Percentiles rank a stretch among this genome's conserved stretches.
phyloP scores from a whole-genome alignment of 2,888 invertebrate genomes.

The Sminthurinus aureus region DNA sequence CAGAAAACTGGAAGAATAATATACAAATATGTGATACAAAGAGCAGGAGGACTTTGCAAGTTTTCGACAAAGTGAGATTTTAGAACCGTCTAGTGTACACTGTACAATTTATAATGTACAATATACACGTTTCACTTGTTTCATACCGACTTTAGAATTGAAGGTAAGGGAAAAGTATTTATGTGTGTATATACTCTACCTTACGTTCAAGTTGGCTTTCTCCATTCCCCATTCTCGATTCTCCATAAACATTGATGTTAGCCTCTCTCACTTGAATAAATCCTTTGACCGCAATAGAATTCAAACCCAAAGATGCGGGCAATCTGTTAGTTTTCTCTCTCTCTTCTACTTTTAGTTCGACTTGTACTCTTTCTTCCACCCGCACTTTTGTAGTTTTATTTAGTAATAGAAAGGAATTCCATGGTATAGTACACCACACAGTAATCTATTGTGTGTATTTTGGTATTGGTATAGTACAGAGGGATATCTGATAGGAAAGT shows the following conservation, averaged over 20 bases:
- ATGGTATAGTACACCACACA: too few relatives aligned
- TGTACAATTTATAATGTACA: neutral
- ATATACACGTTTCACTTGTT: neutral
- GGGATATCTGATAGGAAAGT: too few relatives aligned
- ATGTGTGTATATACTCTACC: neutral
- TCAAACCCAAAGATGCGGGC: neutral
- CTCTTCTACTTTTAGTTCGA: neutral
- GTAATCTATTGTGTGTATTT: too few relatives aligned
- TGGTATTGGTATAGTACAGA: too few relatives aligned
- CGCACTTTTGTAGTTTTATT: neutral
- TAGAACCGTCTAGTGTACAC: neutral
- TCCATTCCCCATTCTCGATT: neutral
- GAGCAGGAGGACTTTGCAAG: too few relatives aligned
- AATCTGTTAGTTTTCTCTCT: neutral
- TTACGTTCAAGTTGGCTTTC: neutral
- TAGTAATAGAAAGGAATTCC: neutral
- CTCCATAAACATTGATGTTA: neutral
- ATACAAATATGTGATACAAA: too few relatives aligned
- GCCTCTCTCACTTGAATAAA: conserved; percentile 9
- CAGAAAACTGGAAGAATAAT: too few relatives aligned
- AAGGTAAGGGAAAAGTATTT: neutral
- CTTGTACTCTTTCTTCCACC: neutral
- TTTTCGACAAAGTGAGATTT: too few relatives aligned
- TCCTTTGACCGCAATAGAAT: conserved; percentile 8
- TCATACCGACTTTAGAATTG: too few relatives aligned